A percentile compares a stretch with the other conserved stretches of the same genome.
phyloP scores from a whole-genome alignment of 2,797 vertebrate genomes.

The Cuniculus paca region DNA sequence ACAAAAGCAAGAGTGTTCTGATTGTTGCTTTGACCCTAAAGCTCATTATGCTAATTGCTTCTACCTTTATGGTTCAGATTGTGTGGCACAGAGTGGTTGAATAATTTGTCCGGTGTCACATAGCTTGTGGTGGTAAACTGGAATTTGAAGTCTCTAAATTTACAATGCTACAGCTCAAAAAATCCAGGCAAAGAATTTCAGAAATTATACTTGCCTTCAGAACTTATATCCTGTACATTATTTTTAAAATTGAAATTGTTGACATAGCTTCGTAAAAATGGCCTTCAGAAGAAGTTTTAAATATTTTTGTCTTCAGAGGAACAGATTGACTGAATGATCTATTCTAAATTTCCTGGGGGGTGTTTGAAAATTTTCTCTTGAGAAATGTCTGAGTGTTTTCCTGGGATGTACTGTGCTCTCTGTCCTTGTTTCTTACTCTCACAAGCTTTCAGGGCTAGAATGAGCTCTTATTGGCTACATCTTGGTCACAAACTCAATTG shows the following conservation, averaged over 20 bases:
- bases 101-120: background rate
- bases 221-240: background rate
- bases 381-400: background rate
- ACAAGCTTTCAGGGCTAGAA: background rate
- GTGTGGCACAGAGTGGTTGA: background rate
- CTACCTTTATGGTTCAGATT: background rate
- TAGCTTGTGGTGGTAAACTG: background rate
- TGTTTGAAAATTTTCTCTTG: background rate
- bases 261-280: slow-evolving; percentile 25
- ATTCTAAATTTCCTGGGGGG: background rate
- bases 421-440: background rate
- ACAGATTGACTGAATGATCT: background rate
- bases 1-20: too few species aligned
- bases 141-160: background rate
- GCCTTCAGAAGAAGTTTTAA: background rate
- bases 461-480: background rate
- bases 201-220: background rate
- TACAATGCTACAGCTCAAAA: background rate
- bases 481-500: background rate
- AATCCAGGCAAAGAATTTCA: background rate
- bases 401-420: background rate
- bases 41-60: background rate
- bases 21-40: background rate
- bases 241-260: background rate
- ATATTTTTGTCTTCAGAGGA: background rate